Conservation (phyloP, 2,797 vertebrate genomes). For the Gambusia yucatana region DNA sequence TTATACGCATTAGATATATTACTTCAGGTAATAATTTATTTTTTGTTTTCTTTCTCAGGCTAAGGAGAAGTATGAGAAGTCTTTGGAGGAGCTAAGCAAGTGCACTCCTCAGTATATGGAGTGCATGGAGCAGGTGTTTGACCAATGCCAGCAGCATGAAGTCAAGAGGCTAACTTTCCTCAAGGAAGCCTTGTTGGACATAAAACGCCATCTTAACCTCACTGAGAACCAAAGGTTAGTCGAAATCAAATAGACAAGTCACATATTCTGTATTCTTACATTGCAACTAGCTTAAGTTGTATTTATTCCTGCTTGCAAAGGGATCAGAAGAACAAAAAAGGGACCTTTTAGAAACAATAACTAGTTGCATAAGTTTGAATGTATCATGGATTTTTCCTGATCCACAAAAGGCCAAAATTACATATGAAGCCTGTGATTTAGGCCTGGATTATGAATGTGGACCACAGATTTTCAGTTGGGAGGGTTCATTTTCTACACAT, state of each 20-base stretch:
- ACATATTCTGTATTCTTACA: not conserved
- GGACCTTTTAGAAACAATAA: not conserved
- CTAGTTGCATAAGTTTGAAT: not conserved
- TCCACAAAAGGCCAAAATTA: not conserved
- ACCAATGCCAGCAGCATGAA: slow-evolving; percentile 98
- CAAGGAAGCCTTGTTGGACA: slow-evolving; percentile 93
- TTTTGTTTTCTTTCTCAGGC: slow-evolving; percentile 76
- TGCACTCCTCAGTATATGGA: slow-evolving; percentile 94
- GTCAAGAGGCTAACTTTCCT: slow-evolving; percentile 95
- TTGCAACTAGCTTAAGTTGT: not conserved
- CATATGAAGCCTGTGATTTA: not conserved
- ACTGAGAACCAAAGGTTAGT: slow-evolving; percentile 92
- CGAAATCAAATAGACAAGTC: not conserved
- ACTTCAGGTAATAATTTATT: not conserved
- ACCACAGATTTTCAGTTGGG: not conserved
- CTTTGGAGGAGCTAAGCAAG: slow-evolving; percentile 92
- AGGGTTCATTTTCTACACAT: not conserved
- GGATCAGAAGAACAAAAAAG: not conserved
- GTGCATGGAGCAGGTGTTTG: slow-evolving; percentile 97
- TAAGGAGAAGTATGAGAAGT: slow-evolving; percentile 97
- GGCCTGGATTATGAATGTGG: not conserved
- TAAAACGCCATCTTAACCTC: slow-evolving; percentile 96
- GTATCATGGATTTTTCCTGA: not conserved
- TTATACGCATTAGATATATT: not conserved
- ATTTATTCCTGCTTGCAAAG: not conserved